These are phyloP conservation scores for Poecile montanus DNA, from an alignment of 2,797 vertebrate species.

Conservation along the genomic window DNA sequence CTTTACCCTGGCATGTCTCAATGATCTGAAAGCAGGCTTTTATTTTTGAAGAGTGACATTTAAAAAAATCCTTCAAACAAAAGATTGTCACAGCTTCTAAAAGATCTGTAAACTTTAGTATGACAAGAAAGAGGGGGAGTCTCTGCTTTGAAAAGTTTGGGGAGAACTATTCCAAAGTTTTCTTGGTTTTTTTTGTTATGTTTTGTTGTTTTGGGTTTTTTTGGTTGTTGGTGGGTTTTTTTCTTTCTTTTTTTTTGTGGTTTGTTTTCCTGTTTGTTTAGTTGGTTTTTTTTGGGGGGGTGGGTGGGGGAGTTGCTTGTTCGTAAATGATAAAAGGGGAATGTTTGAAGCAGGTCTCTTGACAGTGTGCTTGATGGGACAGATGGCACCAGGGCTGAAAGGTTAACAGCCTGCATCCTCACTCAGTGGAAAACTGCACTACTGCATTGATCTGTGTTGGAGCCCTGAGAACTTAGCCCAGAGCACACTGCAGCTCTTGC, in stretches of 20 bases:
- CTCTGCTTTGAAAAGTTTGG: neutral
- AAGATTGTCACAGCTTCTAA: neutral
- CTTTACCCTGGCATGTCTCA: neutral
- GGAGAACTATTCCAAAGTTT: neutral
- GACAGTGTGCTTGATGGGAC: neutral
- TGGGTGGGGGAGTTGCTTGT: neutral
- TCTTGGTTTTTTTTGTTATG: neutral
- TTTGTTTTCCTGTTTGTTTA: neutral
- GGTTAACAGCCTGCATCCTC: neutral
- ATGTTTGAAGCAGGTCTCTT: neutral
- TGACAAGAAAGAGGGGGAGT: neutral
- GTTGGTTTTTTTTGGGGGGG: neutral
- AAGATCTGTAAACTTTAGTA: neutral
- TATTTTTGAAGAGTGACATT: slow-evolving; percentile 3
- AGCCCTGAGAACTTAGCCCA: neutral
- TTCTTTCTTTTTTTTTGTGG: neutral
- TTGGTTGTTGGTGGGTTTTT: neutral
- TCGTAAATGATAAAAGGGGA: neutral
- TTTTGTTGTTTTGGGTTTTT: neutral
- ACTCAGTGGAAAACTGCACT: neutral
- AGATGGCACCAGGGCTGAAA: neutral
- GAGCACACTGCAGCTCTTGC: neutral
- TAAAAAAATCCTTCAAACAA: neutral
- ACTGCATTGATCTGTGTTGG: neutral
- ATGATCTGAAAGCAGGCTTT: neutral